A percentile compares a stretch with the other conserved stretches of the same genome.
phyloP scores from a whole-genome alignment of 1,140 invertebrate genomes.

The Bursaphelenchus mucronatus region DNA sequence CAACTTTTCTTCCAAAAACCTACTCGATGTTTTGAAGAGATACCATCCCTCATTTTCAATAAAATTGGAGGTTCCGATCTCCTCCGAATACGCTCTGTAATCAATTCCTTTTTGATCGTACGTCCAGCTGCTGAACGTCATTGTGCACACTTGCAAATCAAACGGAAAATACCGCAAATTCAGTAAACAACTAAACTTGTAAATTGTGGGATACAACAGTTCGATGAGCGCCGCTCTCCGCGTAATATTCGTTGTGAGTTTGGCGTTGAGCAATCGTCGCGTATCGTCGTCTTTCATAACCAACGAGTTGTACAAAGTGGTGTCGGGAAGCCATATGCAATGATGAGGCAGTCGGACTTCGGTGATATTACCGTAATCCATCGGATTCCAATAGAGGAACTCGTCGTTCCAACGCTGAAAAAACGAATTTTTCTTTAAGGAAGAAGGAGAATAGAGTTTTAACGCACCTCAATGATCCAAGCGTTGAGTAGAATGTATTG shows the following conservation, averaged over 20 bases:
- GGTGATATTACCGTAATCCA: constrained; percentile 55
- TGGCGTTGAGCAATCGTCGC: constrained; percentile 56
- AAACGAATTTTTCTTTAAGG: constrained; percentile 10
- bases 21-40: constrained; percentile 44
- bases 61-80: constrained; percentile 55
- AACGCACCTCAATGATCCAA: constrained; percentile 53
- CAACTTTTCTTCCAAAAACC: not conserved
- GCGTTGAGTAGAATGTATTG: constrained; percentile 58
- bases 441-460: not conserved
- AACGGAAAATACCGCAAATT: constrained; percentile 56
- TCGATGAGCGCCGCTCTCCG: constrained; percentile 50
- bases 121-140: constrained; percentile 61
- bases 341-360: constrained; percentile 53
- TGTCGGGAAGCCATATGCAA: constrained; percentile 48
- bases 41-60: constrained; percentile 60
- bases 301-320: constrained; percentile 49
- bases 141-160: constrained; percentile 56
- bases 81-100: constrained; percentile 53
- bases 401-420: constrained; percentile 59
- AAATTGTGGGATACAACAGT: constrained; percentile 58
- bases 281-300: constrained; percentile 61
- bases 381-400: constrained; percentile 56
- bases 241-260: constrained; percentile 52
- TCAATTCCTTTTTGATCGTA: constrained; percentile 62
- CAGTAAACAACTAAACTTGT: constrained; percentile 57